Evolutionary conservation across 2,113 vertebrate species (phyloP), one percentile per base, ranked within the genome.

Genomic region (Ammodytes marinus): DNA sequence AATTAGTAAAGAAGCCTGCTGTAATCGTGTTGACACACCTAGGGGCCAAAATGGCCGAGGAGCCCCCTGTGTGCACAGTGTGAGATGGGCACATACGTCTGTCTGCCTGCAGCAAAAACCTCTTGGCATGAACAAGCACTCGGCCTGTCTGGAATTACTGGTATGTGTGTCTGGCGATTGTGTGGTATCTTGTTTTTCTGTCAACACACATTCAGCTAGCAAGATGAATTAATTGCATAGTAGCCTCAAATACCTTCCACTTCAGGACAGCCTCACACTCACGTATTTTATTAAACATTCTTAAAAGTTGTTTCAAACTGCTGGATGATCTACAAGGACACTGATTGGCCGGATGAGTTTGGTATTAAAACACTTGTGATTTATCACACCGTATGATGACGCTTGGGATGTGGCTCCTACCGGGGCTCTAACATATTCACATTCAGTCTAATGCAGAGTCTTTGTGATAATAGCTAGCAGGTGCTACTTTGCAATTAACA

Each of bases 121-220:
- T 67, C 3, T 88, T 65, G 66, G 70, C 52, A 60, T 79, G 64
- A 77, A 82, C 70, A 76, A 45, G 66, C 69, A 84, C 61, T 80
- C 46, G 27, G 27, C 77, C 83, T 74, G 77, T 88, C 78, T 86
- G 74, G 70, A 71, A 50, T 63, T 66, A 39, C 37, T 40, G 73
- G 17, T 40, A 37, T 74, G 71, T 77, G n/a, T 68, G 19, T 66
- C 57, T 74, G 50, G 35, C 45, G 68, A 57, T 55, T 74, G 71
- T 40, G n/a, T 45, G 79, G 83, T 85, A 92, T 93, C 86, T 91
- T 82, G 76, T 73, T 82, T 72, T 49, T 86, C 85, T 85, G 80
- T 92, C 80, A 83, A 78, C 81, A 88, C 69, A 83, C 84, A 83
- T 81, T 88, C 79, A 69, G 82, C 75, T 83, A 79, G 67, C 57